Conservation (phyloP, 2,888 invertebrate genomes). For the Dryadula phaetusa region DNA sequence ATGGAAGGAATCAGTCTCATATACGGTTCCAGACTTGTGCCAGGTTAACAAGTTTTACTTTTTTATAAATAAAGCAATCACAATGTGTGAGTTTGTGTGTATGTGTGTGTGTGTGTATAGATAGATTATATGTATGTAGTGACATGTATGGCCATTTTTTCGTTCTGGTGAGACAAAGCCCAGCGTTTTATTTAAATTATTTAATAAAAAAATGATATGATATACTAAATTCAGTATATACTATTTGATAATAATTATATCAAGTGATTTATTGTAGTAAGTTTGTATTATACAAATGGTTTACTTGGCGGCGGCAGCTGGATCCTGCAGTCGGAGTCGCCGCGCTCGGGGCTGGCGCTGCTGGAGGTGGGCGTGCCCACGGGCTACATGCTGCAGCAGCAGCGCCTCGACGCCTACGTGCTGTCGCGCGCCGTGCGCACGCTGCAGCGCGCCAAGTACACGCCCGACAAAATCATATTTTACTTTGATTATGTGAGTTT, state of each 20-base stretch:
- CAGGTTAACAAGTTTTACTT: no score
- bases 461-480: conserved; percentile 92
- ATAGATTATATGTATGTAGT: no score
- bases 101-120: no score
- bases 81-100: no score
- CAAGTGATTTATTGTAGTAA: no score
- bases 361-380: conserved; percentile 94
- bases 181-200: no score
- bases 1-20: conserved; percentile 97
- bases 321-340: conserved; percentile 90
- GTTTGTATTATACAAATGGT: no score
- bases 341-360: conserved; percentile 94
- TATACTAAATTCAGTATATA: no score
- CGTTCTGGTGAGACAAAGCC: no score
- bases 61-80: neutral
- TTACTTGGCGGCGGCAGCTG: conserved; percentile 90
- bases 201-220: no score
- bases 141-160: no score
- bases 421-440: conserved; percentile 90
- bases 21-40: conserved; percentile 94
- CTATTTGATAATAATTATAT: no score
- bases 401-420: conserved; percentile 93
- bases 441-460: conserved; percentile 93
- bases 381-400: conserved; percentile 96
- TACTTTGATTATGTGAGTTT: conserved; percentile 95